Evolutionary conservation across 1,140 invertebrate species (phyloP).

Genomic region (Campoletis sonorensis): DNA sequence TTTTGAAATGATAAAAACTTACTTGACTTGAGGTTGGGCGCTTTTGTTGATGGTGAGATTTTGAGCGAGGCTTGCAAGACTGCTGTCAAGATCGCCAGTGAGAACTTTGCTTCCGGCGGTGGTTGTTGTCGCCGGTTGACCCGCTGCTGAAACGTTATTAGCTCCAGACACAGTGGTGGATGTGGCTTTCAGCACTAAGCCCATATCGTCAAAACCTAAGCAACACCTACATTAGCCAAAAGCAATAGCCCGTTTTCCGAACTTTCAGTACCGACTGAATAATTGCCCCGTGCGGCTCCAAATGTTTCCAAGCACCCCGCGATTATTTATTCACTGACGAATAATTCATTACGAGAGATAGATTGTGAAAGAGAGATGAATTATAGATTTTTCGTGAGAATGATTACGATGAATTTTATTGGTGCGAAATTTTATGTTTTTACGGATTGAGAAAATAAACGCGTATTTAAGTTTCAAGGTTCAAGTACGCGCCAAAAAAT

Average conservation of each 20-base stretch:
- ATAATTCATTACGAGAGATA: constrained; percentile 14
- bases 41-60: constrained; percentile 94
- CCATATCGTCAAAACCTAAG: constrained; percentile 84
- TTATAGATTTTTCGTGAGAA: background rate
- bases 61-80: constrained; percentile 91
- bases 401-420: constrained; percentile 5
- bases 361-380: background rate
- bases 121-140: constrained; percentile 73
- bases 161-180: constrained; percentile 65
- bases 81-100: constrained; percentile 94
- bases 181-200: constrained; percentile 82
- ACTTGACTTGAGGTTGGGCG: constrained; percentile 83
- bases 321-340: background rate
- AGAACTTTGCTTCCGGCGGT: constrained; percentile 83
- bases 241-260: constrained; percentile 28
- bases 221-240: constrained; percentile 61
- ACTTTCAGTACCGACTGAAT: background rate
- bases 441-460: too few species aligned
- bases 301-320: constrained; percentile 18
- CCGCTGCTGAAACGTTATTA: constrained; percentile 69
- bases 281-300: constrained; percentile 29
- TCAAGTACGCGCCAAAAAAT: background rate
- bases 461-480: constrained; percentile 19
- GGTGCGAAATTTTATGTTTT: background rate
- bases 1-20: too few species aligned